Base-by-base conservation (phyloP, 2,888 invertebrate species). In the Chironomus riparius region DNA sequence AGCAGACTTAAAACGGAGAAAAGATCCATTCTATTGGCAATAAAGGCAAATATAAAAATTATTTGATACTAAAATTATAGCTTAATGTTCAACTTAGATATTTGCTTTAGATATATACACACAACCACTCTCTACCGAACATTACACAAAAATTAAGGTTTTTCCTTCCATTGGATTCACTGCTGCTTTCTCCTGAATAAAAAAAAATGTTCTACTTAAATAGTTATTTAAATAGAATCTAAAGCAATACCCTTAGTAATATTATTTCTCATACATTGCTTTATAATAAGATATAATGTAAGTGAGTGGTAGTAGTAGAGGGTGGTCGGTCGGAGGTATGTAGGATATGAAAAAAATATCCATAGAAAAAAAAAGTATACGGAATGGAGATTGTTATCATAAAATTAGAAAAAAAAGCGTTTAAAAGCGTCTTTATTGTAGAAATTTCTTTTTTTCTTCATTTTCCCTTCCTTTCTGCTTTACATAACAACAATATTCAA, bases 331-430 rank as follows among this genome's bases (percentile, higher is more conserved):
- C 38, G 38, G 10, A 65, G 65, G 65, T 65, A 56, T 18, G 38
- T 56, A 21, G 65, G 22, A 65, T 22, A 65, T 1, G 28, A 28
- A 38, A 38, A 38, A 38, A 38, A 38, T 38, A 65, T 65, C 18
- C 65, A 24, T 65, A 24, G 13, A 21, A 12, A 62, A 24, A 73
- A 61, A 38, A 65, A 73, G 15, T 15, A 28, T 62, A 61, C 22
- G 28, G 12, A 74, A 68, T 47, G 47, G 24, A 75, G 74, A 75
- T 75, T 75, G 47, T 65, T 68, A 75, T 75, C 74, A 75, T 68
- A 75, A 75, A 75, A 75, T 75, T 75, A 75, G 74, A 75, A 75
- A 75, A n/a, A 74, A 75, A 75, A 75, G 56, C 74, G 50, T 75
- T 75, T 75, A 75, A 75, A 75, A 38, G 48, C 74, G 74, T 75